Evolutionary conservation across 2,113 vertebrate genomes (phyloP), one percentile per base, ranked within the genome.

Genomic region (Melanerpes aurifrons): DNA sequence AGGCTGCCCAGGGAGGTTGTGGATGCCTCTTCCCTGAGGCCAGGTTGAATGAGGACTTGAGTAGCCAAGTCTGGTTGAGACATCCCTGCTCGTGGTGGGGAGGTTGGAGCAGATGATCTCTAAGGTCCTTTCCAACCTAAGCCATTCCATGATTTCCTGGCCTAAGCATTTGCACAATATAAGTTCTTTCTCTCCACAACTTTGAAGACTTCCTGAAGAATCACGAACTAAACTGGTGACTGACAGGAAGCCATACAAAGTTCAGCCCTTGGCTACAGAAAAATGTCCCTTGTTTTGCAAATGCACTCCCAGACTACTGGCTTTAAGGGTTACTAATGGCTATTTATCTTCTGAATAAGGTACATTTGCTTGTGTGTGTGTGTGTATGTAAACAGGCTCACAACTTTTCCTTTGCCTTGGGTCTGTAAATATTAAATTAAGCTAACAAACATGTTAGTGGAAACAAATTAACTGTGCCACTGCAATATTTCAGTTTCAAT

Each of bases 391-490:
- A 89, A 91, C 3, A 88, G 26, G 82, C 13, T 29, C 16, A 88
- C 28, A 88, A 86, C 20, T 77, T 93, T 63, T 45, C 43, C 81
- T 93, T 88, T 57, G 43, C 82, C 73, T 89, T 86, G 31, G 29
- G 90, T 91, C 72, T 88, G 66, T 77, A 96, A 95, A 73, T 86
- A 90, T 63, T 87, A 68, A 86, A 66, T 92, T 90, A 90, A 92
- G 74, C 76, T 90, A 96, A 96, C 73, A 91, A 90, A 81, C 75
- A 80, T 82, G 89, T 75, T 86, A 96, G 87, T 43, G 69, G 90
- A 94, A 94, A 92, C 58, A 94, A 93, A 93, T 90, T 73, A 94
- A 91, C 61, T 53, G 74, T 82, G 73, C 81, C 58, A 66, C 45
- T 19, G 35, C n/a, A 89, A 63, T 82, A 89, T 87, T 92, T 94